Base-by-base conservation (phyloP, 1,140 invertebrate species). In the Trinorchestia longiramus region DNA sequence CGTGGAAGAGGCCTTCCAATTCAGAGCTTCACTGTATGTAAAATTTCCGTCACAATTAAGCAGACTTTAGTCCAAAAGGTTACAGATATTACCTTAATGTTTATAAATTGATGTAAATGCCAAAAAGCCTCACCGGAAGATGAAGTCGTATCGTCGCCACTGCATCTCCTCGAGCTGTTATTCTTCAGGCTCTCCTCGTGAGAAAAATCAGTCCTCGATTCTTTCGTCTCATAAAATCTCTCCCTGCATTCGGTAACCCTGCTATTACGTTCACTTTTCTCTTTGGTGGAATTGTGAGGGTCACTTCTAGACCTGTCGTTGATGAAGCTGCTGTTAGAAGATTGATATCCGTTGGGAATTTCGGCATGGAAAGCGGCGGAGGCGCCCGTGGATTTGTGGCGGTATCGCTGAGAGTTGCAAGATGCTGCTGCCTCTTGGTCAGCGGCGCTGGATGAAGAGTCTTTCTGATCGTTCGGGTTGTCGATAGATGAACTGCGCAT, bases 311-410 rank as follows among this genome's bases (percentile, higher is more conserved):
- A 42, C 15, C 43, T 4, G 43, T 43, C 88, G 88, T 90, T 90
- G 43, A 90, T 90, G 88, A 42, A 90, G 88, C 88, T 90, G 88
- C 43, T 90, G 88, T 41, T 90, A 15, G 88, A 90, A 41, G 88
- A 90, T 15, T 90, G 88, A 28, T 41, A 90, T 15, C 88, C 88
- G 88, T 42, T 42, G 11, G 88, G 88, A 42, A 90, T 90, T 41
- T 90, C 88, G n/a, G 6, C 88, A 42, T 90, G 41, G 28, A 90
- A 90, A 36, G 62, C 15, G 62, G 62, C 15, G 62, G 62, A 36
- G 36, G 62, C 62, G 1, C 36, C 43, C 88, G 41, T 90, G 41
- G 88, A 90, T 42, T 90, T 90, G 43, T 90, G n/a, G 36, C 88
- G 88, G 28, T 90, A 90, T 41, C 43, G 15, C 41, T 87, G 6